These are phyloP conservation scores for Yasuhikotakia modesta DNA, from an alignment of 2,797 vertebrate species.

Conservation along the genomic window DNA sequence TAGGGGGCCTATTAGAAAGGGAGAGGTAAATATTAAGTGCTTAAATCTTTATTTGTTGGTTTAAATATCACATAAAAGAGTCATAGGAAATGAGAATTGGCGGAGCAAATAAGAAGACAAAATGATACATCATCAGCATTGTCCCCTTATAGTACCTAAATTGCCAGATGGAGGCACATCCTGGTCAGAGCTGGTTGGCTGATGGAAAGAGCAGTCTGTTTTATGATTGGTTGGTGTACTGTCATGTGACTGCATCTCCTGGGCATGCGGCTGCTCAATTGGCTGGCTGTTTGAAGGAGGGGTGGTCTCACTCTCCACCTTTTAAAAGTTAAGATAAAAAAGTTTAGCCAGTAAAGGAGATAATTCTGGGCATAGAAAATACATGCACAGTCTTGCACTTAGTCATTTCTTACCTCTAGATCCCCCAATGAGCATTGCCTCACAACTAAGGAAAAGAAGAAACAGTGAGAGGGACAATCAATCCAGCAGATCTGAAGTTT, in stretches of 20 bases:
- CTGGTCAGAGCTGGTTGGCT: constrained; percentile 44
- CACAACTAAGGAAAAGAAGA: constrained; percentile 45
- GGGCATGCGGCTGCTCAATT: constrained; percentile 2
- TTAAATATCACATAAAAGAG: neutral
- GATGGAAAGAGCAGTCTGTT: constrained; percentile 24
- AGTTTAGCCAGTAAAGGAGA: neutral
- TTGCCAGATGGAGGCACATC: constrained; percentile 37
- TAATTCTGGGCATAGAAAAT: neutral
- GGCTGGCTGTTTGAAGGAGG: constrained; percentile 23
- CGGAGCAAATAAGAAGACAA: no score
- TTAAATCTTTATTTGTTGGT: neutral
- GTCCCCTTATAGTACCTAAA: constrained; percentile 47
- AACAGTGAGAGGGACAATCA: neutral
- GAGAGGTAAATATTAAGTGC: constrained; percentile 2
- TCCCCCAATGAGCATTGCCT: constrained; percentile 49
- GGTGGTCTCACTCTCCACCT: constrained; percentile 38
- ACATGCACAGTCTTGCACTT: neutral
- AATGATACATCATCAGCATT: neutral
- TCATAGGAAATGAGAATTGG: neutral
- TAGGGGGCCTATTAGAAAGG: constrained; percentile 67
- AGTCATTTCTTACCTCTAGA: constrained; percentile 47
- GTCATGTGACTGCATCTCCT: constrained; percentile 26
- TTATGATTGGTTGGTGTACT: constrained; percentile 26
- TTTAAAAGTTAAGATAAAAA: neutral
- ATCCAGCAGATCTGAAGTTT: neutral